Conservation (phyloP, 2,797 vertebrate genomes). For the Leptoclinus maculatus region DNA sequence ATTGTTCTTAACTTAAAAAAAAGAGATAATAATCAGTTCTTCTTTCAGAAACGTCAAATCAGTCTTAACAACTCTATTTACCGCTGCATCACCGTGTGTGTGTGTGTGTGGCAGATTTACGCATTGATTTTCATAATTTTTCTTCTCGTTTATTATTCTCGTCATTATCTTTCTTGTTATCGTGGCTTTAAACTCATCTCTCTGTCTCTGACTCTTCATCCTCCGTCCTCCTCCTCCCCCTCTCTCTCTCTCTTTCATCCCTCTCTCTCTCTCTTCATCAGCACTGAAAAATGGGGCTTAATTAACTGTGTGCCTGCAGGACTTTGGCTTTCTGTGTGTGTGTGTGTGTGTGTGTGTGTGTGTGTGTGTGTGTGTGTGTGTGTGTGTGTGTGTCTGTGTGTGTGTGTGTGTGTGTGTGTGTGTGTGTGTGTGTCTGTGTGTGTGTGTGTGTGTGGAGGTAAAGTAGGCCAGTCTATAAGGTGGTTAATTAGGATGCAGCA, state of each 20-base stretch:
- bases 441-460: constrained; percentile 55
- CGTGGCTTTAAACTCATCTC: constrained; percentile 6
- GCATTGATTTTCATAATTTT: constrained; percentile 31
- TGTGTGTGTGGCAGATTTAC: constrained; percentile 28
- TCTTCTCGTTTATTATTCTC: constrained; percentile 43
- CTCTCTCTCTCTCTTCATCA: constrained; percentile 62
- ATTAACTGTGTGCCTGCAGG: constrained; percentile 81
- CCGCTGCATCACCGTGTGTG: background rate
- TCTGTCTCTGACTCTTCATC: constrained; percentile 18
- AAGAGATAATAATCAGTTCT: background rate
- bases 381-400: constrained; percentile 36
- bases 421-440: constrained; percentile 49
- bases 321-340: constrained; percentile 57
- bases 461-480: constrained; percentile 83
- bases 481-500: constrained; percentile 85
- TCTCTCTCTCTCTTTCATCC: constrained; percentile 35
- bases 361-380: constrained; percentile 43
- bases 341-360: constrained; percentile 35
- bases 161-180: constrained; percentile 59
- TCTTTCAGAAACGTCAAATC: background rate
- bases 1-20: background rate
- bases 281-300: constrained; percentile 77
- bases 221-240: constrained; percentile 27
- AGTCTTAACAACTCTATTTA: background rate
- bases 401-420: constrained; percentile 34